Base-by-base conservation (phyloP, 2,797 vertebrate species). In the Pseudomugil gertrudae region DNA sequence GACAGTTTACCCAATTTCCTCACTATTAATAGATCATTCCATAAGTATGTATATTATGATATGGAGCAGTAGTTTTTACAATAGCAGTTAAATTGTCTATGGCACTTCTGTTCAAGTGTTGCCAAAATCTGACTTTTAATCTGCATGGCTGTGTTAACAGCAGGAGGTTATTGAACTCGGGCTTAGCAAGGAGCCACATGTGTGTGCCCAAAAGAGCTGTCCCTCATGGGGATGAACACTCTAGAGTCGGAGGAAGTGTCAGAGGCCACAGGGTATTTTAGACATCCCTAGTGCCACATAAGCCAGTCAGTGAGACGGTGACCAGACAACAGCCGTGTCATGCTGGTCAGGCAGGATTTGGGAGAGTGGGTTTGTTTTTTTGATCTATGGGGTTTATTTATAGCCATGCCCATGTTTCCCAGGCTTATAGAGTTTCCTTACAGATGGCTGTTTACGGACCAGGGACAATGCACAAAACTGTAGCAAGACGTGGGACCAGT, bases 201-300 rank as follows among this genome's bases (percentile, higher is more conserved):
- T 90, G 89, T 81, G 80, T 75, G 78, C 78, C 84, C 75, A 52
- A 86, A 80, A 86, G 79, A 85, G 69, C 81, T 72, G 89, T 89
- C 87, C 85, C 89, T 79, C 23, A 6, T 40, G 80, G 88, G 76
- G 57, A 67, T 19, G 50, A 81, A 72, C 74, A 82, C 84, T 89
- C 77, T 1, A 52, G 70, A 84, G 66, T 89, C 80, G 75, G 50
- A 85, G 80, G 72, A 88, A 88, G 89, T 85, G 83, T 89, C 78
- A 87, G 68, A 67, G 71, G 72, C 87, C 79, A 21, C 45, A 57
- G 82, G 88, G 87, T 83, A 88, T 86, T 88, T 90, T 76, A 72
- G 81, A 89, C 81, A 68, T 59, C 67, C 75, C 72, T 62, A 81
- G 82, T 85, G 72, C 80, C 78, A 76, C 79, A 77, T 78, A 85